Conservation (phyloP, 2,113 vertebrate genomes). For the Vimba vimba region DNA sequence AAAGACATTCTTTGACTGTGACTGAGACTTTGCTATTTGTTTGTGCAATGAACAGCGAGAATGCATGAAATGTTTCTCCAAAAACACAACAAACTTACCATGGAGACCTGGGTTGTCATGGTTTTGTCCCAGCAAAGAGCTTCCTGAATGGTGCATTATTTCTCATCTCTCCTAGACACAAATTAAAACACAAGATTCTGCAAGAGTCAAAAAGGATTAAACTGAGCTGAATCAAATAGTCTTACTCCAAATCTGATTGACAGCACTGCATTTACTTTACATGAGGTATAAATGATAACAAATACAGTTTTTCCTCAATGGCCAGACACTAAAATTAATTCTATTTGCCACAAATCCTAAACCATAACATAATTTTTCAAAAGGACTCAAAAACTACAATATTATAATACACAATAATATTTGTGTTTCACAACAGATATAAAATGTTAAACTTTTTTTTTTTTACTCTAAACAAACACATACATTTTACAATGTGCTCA, state of each 20-base stretch:
- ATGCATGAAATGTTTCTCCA: constrained; percentile 26
- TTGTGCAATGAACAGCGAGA: constrained; percentile 18
- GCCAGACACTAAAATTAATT: neutral
- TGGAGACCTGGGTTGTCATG: neutral
- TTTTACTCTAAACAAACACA: too few species aligned
- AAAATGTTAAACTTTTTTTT: neutral
- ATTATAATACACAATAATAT: neutral
- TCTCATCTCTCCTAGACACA: neutral
- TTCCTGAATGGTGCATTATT: neutral
- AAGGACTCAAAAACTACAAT: neutral
- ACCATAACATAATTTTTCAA: neutral
- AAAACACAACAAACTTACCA: neutral
- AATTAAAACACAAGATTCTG: neutral
- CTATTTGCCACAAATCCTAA: neutral
- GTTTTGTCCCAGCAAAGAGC: neutral
- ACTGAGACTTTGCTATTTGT: constrained; percentile 15
- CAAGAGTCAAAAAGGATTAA: neutral
- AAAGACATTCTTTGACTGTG: neutral
- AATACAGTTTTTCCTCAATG: neutral
- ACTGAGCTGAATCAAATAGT: neutral
- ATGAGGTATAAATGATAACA: neutral
- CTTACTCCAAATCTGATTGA: neutral
- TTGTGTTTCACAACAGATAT: neutral
- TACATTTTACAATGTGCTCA: neutral
- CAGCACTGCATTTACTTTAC: neutral